Conservation (phyloP, 2,797 vertebrate species). For the Nyctalus aviator region DNA sequence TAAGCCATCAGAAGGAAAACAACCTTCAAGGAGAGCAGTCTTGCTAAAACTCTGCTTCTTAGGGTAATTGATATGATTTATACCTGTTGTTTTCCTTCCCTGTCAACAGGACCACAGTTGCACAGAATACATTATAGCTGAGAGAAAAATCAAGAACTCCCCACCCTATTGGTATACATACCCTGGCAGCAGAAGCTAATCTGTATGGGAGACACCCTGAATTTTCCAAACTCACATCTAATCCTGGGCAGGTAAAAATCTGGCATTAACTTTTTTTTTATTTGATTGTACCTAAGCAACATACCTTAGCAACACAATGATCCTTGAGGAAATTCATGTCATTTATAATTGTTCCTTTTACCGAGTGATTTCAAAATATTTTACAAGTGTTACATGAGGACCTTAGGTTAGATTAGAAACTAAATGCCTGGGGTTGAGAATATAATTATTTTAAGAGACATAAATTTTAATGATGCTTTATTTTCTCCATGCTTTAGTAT, state of each 20-base stretch:
- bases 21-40: conserved; percentile 36
- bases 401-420: conserved; percentile 35
- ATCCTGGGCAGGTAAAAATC: not conserved
- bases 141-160: not conserved
- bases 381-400: conserved; percentile 59
- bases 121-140: not conserved
- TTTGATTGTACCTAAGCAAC: not conserved
- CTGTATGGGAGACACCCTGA: not conserved
- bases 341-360: conserved; percentile 52
- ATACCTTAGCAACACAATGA: not conserved
- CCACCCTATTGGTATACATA: not conserved
- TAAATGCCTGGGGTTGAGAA: conserved; percentile 45
- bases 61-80: conserved; percentile 49
- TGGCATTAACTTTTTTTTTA: not conserved
- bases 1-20: conserved; percentile 75
- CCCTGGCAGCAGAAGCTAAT: not conserved
- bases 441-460: conserved; percentile 39
- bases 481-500: conserved; percentile 17
- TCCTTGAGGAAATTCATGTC: conserved; percentile 42
- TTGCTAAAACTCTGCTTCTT: conserved; percentile 61
- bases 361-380: conserved; percentile 56
- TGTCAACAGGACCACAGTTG: not conserved
- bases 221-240: not conserved
- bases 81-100: conserved; percentile 68
- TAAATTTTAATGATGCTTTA: not conserved